Percentiles rank a stretch among this genome's conserved stretches.
These are phyloP conservation scores for Diphyllodes magnificus DNA, from an alignment of 2,113 vertebrate species.

Conservation along the genomic window DNA sequence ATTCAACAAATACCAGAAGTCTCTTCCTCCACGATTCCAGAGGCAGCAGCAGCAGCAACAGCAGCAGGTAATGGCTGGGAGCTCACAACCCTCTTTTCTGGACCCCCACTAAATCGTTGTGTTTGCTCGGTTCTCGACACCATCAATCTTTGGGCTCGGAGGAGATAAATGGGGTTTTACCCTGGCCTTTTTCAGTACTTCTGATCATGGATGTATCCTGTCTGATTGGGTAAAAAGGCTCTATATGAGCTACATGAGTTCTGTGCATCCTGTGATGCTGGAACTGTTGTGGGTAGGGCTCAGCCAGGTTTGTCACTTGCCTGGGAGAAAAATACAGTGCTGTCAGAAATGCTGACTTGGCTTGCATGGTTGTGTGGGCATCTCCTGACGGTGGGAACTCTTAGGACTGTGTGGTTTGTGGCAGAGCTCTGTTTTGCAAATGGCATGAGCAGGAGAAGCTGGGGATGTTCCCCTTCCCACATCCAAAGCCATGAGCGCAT, in stretches of 20 bases:
- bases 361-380: neutral
- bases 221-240: neutral
- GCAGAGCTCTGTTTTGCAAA: neutral
- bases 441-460: neutral
- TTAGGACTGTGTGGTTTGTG: neutral
- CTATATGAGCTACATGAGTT: neutral
- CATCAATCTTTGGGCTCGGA: neutral
- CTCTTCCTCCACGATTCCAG: slow-evolving; percentile 90
- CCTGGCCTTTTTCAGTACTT: neutral
- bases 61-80: slow-evolving; percentile 70
- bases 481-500: neutral
- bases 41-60: slow-evolving; percentile 77
- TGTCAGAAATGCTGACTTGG: neutral
- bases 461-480: neutral
- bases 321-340: neutral
- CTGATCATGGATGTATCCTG: neutral
- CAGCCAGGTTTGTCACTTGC: neutral
- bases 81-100: neutral
- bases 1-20: slow-evolving; percentile 85
- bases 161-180: neutral
- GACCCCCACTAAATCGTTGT: neutral
- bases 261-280: fast-evolving
- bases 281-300: neutral
- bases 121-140: neutral
- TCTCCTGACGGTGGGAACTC: neutral